Conservation (phyloP, 2,797 vertebrate species). For the Erpetoichthys calabaricus region DNA sequence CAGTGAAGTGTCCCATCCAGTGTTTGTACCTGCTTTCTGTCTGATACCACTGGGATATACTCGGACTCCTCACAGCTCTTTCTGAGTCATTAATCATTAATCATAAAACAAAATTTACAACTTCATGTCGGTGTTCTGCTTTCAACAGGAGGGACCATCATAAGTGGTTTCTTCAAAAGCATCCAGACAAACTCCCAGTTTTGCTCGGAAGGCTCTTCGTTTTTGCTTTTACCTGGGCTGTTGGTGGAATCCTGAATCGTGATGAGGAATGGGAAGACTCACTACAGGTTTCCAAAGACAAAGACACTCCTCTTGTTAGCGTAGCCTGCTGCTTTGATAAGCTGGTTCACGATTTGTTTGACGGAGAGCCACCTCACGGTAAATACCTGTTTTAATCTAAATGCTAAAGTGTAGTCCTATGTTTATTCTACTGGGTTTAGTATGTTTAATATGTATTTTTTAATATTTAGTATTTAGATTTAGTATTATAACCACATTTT, state of each 20-base stretch:
- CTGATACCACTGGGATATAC: too few relatives aligned
- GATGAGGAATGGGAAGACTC: constrained; percentile 28
- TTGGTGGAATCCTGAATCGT: constrained; percentile 28
- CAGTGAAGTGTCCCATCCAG: too few relatives aligned
- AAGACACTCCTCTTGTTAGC: constrained; percentile 17
- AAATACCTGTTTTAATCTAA: constrained; percentile 5
- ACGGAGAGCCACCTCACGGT: constrained; percentile 23
- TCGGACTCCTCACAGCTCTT: too few relatives aligned
- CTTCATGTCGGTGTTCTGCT: neutral
- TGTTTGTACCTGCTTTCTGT: too few relatives aligned
- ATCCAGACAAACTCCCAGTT: constrained; percentile 22
- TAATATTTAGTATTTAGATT: too few relatives aligned
- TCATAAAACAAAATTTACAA: too few relatives aligned
- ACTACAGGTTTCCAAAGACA: constrained; percentile 17
- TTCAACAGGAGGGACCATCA: neutral
- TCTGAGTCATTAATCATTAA: too few relatives aligned
- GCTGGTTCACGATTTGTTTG: constrained; percentile 38
- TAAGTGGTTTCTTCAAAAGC: constrained; percentile 24
- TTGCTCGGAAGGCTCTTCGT: constrained; percentile 30
- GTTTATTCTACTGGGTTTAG: neutral
- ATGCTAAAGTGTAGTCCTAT: too few relatives aligned
- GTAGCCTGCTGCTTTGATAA: constrained; percentile 31
- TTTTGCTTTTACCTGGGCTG: constrained; percentile 36
- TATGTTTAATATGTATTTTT: too few relatives aligned
- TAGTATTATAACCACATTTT: too few relatives aligned